Conservation (phyloP, 2,113 vertebrate species). For the Cavia aperea region DNA sequence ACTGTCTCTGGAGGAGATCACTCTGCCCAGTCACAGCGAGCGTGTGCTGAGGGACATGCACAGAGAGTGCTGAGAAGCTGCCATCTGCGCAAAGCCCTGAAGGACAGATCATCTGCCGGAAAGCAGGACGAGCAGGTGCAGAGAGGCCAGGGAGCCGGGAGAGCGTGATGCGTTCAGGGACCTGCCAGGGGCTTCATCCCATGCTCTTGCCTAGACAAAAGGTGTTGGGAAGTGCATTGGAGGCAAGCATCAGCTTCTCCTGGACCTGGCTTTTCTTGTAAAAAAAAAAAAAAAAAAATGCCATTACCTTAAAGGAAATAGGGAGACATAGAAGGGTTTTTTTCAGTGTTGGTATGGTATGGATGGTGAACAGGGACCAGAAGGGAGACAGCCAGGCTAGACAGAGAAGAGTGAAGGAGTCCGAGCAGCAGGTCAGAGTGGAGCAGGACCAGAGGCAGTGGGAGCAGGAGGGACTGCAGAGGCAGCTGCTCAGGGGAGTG, state of each 20-base stretch:
- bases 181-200: neutral
- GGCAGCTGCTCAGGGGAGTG: neutral
- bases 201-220: neutral
- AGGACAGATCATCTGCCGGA: neutral
- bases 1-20: neutral
- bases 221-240: neutral
- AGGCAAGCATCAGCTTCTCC: neutral
- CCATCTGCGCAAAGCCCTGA: neutral
- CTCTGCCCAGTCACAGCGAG: neutral
- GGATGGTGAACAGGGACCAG: neutral
- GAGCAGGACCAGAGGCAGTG: too few species aligned
- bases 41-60: neutral
- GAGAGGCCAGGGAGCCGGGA: neutral
- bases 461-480: neutral
- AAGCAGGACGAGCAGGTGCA: neutral
- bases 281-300: too few species aligned
- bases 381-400: neutral
- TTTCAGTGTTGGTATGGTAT: neutral
- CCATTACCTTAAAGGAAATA: neutral
- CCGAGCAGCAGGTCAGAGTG: neutral
- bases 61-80: neutral
- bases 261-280: too few species aligned
- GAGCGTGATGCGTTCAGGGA: neutral
- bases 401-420: neutral
- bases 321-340: neutral